These are phyloP conservation scores for Leptogaster cylindrica DNA, from an alignment of 2,888 invertebrate species.

Conservation along the genomic window DNA sequence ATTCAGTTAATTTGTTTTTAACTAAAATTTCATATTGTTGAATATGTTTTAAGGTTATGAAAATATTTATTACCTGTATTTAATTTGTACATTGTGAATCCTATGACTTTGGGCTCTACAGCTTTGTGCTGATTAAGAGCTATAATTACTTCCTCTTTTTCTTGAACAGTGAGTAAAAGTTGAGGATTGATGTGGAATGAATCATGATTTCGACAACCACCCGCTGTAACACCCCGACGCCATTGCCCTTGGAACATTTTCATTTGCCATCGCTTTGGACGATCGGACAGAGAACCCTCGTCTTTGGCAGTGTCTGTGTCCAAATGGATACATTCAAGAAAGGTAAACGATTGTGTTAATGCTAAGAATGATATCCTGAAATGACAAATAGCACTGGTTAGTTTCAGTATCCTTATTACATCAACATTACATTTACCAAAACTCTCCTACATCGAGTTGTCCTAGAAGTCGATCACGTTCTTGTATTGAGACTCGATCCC, in stretches of 20 bases:
- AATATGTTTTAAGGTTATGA: background rate
- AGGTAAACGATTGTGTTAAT: slow-evolving; percentile 81
- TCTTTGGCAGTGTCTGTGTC: slow-evolving; percentile 86
- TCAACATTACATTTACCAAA: slow-evolving; percentile 65
- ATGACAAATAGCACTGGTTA: slow-evolving; percentile 39
- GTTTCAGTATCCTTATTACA: background rate
- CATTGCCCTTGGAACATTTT: slow-evolving; percentile 85
- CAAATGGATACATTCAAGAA: slow-evolving; percentile 83
- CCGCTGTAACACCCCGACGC: slow-evolving; percentile 86
- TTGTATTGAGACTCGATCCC: slow-evolving; percentile 77
- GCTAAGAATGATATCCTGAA: slow-evolving; percentile 81
- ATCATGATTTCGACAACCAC: slow-evolving; percentile 88
- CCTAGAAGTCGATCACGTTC: slow-evolving; percentile 76
- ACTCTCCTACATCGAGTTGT: slow-evolving; percentile 73
- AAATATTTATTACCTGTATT: slow-evolving; percentile 49
- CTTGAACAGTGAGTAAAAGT: slow-evolving; percentile 78
- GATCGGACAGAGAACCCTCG: slow-evolving; percentile 78
- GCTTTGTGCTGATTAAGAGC: slow-evolving; percentile 89
- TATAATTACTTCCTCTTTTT: slow-evolving; percentile 82
- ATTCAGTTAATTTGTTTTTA: slow-evolving; percentile 72
- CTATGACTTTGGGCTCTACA: slow-evolving; percentile 91
- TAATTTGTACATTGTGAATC: slow-evolving; percentile 80
- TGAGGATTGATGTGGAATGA: slow-evolving; percentile 94
- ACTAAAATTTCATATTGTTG: slow-evolving; percentile 41
- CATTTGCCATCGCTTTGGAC: slow-evolving; percentile 84